These are phyloP conservation scores for Tenualosa thibaudeaui DNA, from an alignment of 2,797 vertebrate species.

Conservation along the genomic window DNA sequence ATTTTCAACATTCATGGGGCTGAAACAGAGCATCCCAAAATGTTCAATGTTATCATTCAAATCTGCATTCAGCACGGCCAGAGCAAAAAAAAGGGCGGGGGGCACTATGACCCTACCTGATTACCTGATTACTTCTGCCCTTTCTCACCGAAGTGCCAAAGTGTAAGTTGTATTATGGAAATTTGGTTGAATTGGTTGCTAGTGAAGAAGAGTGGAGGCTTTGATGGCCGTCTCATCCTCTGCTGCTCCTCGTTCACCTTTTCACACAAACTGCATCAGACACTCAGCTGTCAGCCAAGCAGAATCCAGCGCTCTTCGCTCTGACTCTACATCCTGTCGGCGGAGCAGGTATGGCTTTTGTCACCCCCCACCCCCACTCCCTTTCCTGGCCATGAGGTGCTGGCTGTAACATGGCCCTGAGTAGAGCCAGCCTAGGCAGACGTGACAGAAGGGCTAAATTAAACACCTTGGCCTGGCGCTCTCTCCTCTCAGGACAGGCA, in stretches of 20 bases:
- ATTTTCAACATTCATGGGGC: too few relatives aligned
- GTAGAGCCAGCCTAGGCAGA: constrained; percentile 42
- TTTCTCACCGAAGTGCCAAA: too few relatives aligned
- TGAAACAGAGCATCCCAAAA: too few relatives aligned
- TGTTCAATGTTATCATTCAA: too few relatives aligned
- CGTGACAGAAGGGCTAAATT: constrained; percentile 47
- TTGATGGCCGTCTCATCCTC: not conserved
- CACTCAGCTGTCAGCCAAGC: constrained; percentile 39
- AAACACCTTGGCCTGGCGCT: constrained; percentile 43
- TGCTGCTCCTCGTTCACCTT: constrained; percentile 25
- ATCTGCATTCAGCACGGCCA: too few relatives aligned
- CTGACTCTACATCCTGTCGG: constrained; percentile 46
- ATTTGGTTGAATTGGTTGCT: too few relatives aligned
- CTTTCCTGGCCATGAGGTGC: constrained; percentile 26
- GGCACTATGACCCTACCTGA: too few relatives aligned
- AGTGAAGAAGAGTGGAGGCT: not conserved
- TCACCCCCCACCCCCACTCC: constrained; percentile 24
- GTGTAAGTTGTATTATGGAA: too few relatives aligned
- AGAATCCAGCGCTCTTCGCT: constrained; percentile 33
- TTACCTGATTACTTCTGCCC: too few relatives aligned
- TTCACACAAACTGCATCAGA: constrained; percentile 26
- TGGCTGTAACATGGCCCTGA: constrained; percentile 40
- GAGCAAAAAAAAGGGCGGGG: too few relatives aligned
- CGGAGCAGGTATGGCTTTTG: constrained; percentile 46
- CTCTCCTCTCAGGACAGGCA: constrained; percentile 22